phyloP scores from a whole-genome alignment of 2,888 invertebrate species.

The Leucophora obtusa region DNA sequence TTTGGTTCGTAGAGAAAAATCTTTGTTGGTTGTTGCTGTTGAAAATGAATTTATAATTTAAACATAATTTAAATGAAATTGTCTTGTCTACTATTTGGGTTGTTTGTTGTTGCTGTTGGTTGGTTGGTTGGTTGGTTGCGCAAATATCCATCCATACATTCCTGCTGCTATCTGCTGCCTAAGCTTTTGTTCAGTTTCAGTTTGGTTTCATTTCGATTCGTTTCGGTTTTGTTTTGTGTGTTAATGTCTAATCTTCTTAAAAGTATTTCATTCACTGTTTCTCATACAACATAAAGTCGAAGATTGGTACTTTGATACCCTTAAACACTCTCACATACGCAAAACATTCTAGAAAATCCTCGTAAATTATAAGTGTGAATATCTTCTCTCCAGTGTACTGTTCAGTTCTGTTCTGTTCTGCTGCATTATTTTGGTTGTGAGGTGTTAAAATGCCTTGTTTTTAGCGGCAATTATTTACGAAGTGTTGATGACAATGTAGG shows the following conservation, averaged over 20 bases:
- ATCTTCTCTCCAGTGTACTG: constrained; percentile 8
- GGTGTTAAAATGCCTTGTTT: constrained; percentile 64
- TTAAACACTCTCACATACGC: constrained; percentile 62
- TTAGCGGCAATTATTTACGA: constrained; percentile 65
- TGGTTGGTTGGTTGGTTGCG: constrained; percentile 7
- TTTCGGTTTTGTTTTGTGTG: constrained; percentile 23
- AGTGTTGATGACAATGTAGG: constrained; percentile 64
- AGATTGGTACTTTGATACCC: constrained; percentile 59
- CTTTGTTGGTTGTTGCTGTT: constrained; percentile 18
- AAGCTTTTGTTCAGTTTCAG: constrained; percentile 15
- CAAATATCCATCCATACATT: constrained; percentile 21
- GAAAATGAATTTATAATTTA: constrained; percentile 64
- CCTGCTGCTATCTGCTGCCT: constrained; percentile 48
- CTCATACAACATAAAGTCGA: constrained; percentile 60
- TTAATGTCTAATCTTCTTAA: constrained; percentile 64
- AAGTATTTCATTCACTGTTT: constrained; percentile 65
- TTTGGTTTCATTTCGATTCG: background rate
- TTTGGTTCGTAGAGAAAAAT: background rate
- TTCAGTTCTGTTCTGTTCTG: background rate
- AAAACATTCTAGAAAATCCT: constrained; percentile 58
- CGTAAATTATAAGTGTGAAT: constrained; percentile 64
- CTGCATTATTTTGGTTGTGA: constrained; percentile 47
- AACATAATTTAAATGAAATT: constrained; percentile 64
- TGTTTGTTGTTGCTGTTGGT: constrained; percentile 34
- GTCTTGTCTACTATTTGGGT: constrained; percentile 58